Evolutionary conservation across 2,797 vertebrate species (phyloP).

Genomic region (Falco naumanni): DNA sequence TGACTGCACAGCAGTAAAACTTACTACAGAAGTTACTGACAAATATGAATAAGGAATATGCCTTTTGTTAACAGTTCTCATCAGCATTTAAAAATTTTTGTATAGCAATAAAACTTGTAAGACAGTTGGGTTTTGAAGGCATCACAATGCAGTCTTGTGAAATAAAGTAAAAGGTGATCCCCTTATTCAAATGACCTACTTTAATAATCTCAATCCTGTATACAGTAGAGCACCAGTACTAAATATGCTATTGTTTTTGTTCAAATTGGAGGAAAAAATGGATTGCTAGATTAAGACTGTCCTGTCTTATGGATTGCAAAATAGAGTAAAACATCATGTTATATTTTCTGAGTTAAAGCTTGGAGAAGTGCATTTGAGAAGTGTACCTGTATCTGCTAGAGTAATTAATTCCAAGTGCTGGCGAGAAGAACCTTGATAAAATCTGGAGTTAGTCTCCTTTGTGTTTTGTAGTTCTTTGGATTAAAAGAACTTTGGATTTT

Average conservation of each 20-base stretch:
- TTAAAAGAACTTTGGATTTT: too few relatives aligned
- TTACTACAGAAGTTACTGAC: background rate
- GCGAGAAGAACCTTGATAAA: background rate
- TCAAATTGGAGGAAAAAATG: background rate
- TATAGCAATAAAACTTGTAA: background rate
- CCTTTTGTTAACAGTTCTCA: background rate
- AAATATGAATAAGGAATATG: background rate
- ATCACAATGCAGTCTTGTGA: background rate
- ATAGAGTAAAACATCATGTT: background rate
- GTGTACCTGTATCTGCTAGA: background rate
- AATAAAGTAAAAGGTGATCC: background rate
- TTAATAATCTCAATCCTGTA: background rate
- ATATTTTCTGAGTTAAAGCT: background rate
- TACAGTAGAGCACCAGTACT: background rate
- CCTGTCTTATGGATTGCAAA: background rate
- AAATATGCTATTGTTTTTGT: background rate
- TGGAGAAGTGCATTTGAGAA: background rate
- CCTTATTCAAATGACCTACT: background rate
- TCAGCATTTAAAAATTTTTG: background rate
- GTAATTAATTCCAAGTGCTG: background rate
- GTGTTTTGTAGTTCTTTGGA: background rate
- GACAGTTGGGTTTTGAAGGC: background rate
- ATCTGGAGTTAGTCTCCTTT: background rate
- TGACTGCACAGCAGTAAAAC: background rate
- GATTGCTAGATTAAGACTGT: background rate